Evolutionary conservation across 2,888 invertebrate genomes (phyloP).

Genomic region (Julus scandinavius): DNA sequence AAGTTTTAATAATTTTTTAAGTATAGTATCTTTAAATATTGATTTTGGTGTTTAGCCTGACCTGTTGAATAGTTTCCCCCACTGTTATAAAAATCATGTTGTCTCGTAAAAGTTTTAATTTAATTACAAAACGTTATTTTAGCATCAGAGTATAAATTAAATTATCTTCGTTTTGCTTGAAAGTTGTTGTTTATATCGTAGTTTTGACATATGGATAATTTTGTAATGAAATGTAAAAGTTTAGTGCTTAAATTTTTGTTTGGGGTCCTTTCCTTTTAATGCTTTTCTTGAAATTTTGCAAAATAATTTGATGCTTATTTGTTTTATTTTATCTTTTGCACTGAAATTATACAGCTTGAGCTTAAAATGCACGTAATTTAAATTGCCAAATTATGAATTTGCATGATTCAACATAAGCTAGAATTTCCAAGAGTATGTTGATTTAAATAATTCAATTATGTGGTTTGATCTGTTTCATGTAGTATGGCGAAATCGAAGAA

Average conservation of each 20-base stretch:
- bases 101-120: neutral
- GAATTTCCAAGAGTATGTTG: neutral
- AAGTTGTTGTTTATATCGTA: neutral
- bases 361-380: neutral
- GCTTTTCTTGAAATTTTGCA: neutral
- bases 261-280: neutral
- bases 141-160: neutral
- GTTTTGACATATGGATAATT: too few relatives aligned
- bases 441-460: neutral
- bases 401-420: neutral
- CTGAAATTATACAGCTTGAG: neutral
- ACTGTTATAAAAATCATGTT: neutral
- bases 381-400: neutral
- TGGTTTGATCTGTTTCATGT: slow-evolving; percentile 59
- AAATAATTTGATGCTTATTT: neutral
- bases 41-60: neutral
- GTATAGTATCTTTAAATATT: neutral
- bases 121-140: neutral
- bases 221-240: neutral
- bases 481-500: slow-evolving; percentile 99
- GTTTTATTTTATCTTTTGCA: neutral
- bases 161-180: neutral
- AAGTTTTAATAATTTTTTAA: neutral
- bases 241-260: neutral
- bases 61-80: neutral